These are phyloP conservation scores for Phrynocephalus guinanensis DNA, from an alignment of 2,797 vertebrate species.

Conservation along the genomic window DNA sequence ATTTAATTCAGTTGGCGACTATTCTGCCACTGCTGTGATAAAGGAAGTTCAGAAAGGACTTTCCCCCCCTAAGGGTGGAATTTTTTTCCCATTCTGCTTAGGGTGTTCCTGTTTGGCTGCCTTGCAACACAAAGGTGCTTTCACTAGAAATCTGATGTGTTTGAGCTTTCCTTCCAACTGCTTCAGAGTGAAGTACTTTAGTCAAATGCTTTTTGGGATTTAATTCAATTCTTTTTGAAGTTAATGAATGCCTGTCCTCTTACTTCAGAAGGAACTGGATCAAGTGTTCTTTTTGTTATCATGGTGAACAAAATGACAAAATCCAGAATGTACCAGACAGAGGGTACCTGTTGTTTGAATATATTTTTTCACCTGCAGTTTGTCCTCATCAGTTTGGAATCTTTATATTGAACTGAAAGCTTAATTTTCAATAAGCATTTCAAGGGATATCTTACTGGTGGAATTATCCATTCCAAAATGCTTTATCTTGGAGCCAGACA, in stretches of 20 bases:
- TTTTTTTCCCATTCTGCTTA: slow-evolving; percentile 36
- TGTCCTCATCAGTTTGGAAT: neutral
- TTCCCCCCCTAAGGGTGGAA: neutral
- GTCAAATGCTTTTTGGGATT: neutral
- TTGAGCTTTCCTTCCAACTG: slow-evolving; percentile 61
- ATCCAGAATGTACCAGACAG: slow-evolving; percentile 1
- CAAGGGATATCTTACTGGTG: neutral
- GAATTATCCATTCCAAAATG: neutral
- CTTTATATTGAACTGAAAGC: neutral
- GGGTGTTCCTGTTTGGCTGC: slow-evolving; percentile 55
- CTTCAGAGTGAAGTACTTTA: slow-evolving; percentile 30
- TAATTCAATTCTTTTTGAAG: slow-evolving; percentile 7
- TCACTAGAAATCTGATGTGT: slow-evolving; percentile 27
- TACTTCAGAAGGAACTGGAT: slow-evolving; percentile 23
- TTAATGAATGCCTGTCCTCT: neutral
- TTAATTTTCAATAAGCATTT: neutral
- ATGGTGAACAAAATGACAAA: neutral
- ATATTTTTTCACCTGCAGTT: neutral
- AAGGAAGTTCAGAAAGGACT: slow-evolving; percentile 32
- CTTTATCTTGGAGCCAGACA: neutral
- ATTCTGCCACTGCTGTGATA: neutral
- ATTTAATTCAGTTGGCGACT: slow-evolving; percentile 43
- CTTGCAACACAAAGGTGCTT: slow-evolving; percentile 35
- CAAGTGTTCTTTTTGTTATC: slow-evolving; percentile 6
- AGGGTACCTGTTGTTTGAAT: neutral